Conservation (phyloP, 2,888 invertebrate species). For the Cerastis rubricosa region DNA sequence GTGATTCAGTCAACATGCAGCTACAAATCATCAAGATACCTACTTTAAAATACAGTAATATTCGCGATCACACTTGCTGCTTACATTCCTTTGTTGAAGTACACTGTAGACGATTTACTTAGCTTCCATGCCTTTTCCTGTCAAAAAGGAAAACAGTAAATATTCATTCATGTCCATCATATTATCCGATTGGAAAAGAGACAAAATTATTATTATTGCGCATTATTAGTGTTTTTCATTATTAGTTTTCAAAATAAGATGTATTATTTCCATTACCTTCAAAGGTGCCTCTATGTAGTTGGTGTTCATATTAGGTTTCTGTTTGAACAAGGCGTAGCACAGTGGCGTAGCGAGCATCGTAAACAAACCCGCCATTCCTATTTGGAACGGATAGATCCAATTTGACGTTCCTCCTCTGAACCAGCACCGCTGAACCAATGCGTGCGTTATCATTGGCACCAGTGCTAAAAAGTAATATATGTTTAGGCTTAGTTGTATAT, state of each 20-base stretch:
- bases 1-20: slow-evolving; percentile 3
- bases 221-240: no score
- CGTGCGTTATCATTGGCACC: slow-evolving; percentile 14
- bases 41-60: neutral
- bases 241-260: neutral
- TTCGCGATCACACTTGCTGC: neutral
- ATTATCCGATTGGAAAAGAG: neutral
- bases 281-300: slow-evolving; percentile 9
- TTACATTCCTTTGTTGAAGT: slow-evolving; percentile 46
- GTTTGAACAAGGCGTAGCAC: slow-evolving; percentile 12
- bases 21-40: neutral
- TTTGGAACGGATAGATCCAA: slow-evolving; percentile 6
- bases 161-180: neutral
- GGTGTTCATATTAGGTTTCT: neutral
- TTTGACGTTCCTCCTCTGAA: neutral
- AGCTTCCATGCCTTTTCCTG: slow-evolving; percentile 27
- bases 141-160: slow-evolving; percentile 1
- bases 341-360: slow-evolving; percentile 20
- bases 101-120: slow-evolving; percentile 12
- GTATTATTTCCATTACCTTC: slow-evolving; percentile 9
- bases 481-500: neutral
- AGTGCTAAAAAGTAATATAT: slow-evolving; percentile 6
- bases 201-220: neutral
- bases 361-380: slow-evolving; percentile 2
- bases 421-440: neutral